phyloP scores from a whole-genome alignment of 2,888 invertebrate species.

The Philopedon plagiatum region DNA sequence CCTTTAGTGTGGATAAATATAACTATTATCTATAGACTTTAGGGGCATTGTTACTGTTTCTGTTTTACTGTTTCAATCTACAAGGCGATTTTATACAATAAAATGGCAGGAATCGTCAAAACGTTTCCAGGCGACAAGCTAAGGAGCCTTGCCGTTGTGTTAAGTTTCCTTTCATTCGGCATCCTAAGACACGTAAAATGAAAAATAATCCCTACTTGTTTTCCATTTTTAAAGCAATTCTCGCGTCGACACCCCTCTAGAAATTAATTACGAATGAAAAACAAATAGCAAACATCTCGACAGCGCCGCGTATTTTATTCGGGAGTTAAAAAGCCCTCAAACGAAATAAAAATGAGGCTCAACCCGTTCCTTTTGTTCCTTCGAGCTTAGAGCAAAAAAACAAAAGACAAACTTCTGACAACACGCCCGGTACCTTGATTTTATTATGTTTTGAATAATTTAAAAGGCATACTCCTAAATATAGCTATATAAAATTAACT shows the following conservation, averaged over 20 bases:
- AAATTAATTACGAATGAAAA: conserved; percentile 34
- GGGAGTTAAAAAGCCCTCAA: conserved; percentile 27
- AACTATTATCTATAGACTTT: too few species aligned
- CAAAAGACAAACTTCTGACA: conserved; percentile 50
- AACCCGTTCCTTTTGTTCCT: conserved; percentile 43
- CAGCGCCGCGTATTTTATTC: conserved; percentile 12
- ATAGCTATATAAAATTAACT: conserved; percentile 59
- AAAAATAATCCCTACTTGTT: conserved; percentile 8
- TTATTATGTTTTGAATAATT: conserved; percentile 55
- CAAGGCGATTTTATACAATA: too few species aligned
- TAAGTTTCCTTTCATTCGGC: not conserved
- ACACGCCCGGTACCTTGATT: conserved; percentile 46
- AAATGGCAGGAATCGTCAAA: too few species aligned
- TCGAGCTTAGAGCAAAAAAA: conserved; percentile 48
- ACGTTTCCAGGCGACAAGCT: too few species aligned
- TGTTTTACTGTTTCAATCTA: too few species aligned
- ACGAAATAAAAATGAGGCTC: conserved; percentile 31
- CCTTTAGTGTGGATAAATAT: too few species aligned
- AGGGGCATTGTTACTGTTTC: too few species aligned
- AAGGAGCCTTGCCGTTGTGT: not conserved
- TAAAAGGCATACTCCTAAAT: conserved; percentile 56
- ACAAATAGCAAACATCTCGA: conserved; percentile 23
- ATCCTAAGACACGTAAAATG: not conserved
- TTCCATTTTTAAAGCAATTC: conserved; percentile 17
- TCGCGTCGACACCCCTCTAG: conserved; percentile 22